These are phyloP conservation scores for Meloidogyne hapla DNA, from an alignment of 1,140 invertebrate genomes.

Conservation along the genomic window DNA sequence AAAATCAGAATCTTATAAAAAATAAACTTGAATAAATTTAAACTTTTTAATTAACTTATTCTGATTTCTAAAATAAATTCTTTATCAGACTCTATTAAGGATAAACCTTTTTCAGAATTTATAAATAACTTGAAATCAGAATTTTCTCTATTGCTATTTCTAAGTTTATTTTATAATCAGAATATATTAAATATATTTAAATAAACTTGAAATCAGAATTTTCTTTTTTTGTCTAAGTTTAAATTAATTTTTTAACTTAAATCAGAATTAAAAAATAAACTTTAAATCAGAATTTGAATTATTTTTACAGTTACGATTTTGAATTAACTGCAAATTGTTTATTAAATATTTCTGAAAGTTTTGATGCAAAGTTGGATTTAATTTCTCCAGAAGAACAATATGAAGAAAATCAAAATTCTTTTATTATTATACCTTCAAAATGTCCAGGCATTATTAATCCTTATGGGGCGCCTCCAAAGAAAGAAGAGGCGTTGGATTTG, in stretches of 20 bases:
- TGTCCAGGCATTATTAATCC: background rate
- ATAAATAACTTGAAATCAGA: no score
- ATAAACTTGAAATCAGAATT: background rate
- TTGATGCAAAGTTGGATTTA: background rate
- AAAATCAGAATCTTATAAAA: no score
- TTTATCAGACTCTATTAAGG: no score
- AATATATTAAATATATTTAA: no score
- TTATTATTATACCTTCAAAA: background rate
- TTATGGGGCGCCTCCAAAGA: background rate
- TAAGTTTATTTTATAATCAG: no score
- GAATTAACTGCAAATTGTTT: conserved; percentile 14
- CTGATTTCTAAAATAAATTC: no score
- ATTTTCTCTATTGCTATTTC: no score
- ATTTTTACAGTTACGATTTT: conserved; percentile 6
- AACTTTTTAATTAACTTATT: no score
- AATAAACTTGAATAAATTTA: no score
- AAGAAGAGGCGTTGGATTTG: background rate
- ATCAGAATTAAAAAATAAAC: background rate
- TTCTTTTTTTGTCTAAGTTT: no score
- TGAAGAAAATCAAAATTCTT: background rate
- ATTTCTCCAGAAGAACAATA: background rate
- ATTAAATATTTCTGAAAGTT: conserved; percentile 8
- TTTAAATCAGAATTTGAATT: background rate
- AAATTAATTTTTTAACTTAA: no score
- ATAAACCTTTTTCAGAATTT: no score